Base-by-base conservation (phyloP, 1,140 invertebrate species). In the Pantala flavescens region DNA sequence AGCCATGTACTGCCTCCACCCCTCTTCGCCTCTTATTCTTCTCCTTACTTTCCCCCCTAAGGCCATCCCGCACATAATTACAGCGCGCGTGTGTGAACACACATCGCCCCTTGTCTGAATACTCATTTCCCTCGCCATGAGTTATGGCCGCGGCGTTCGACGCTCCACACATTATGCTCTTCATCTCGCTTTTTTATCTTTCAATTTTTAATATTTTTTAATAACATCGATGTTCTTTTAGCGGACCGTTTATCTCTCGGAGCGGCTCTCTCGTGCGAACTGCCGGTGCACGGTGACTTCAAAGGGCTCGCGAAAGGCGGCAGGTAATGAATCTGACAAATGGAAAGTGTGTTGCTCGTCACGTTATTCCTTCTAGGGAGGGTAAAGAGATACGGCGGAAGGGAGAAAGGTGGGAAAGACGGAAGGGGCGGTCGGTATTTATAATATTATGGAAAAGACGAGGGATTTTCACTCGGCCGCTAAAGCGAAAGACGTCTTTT, bases 141-240 rank as follows among this genome's bases (percentile, higher is more conserved):
- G 49, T 63, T 63, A 63, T 63, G 12, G 49, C 49, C n/a, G n/a
- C 3, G 49, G 49, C 12, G 16, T 63, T 63, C 49, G 49, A 63
- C 49, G 49, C 49, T 3, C 49, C 49, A 63, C 49, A 21, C 49
- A 63, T 63, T 63, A 63, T 63, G 49, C 49, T 21, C 49, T 63
- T 63, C 49, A 16, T 21, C 49, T 21, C 49, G 49, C 49, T 63
- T 63, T 63, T 63, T 63, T 63, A 19, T 63, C 49, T 21, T 21
- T 63, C 49, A 19, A 19, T 63, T 63, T 63, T 63, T 63, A 63
- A 63, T 63, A 63, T 63, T 63, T 63, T 63, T 63, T 63, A 63
- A 63, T 63, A 63, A 63, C 49, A 63, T 63, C 12, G 49, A 21
- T 63, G 49, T 63, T 63, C 49, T 21, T 63, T 63, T 63, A 63